Base-by-base conservation (phyloP, 1,140 invertebrate genomes). In the Lordiphosa mommai region DNA sequence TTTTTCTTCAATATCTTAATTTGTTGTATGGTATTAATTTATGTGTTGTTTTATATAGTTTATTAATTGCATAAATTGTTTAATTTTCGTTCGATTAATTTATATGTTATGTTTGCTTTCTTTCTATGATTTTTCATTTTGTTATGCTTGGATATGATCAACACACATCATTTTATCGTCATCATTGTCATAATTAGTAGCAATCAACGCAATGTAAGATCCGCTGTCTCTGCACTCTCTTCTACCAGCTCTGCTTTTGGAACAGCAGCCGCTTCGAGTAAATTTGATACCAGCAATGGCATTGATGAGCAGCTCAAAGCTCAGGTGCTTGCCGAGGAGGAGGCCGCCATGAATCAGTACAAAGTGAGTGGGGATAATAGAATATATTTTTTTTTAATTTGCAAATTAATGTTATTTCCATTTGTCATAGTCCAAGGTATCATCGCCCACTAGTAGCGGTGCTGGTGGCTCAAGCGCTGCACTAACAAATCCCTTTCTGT, bases 261-360 rank as follows among this genome's bases (percentile, higher is more conserved):
- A 56, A 93, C 94, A 68, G 94, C 93, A 56, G 94, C 94, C 27
- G 93, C 93, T 32, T 94, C 93, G 40, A 92, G 92, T n/a, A 91
- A 93, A 32, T 92, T 94, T 37, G 94, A 95, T 74, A 91, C 91
- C 59, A 90, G 92, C 40, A 94, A 94, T 86, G 94, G 94, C 76
- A 94, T 96, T 60, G 96, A 97, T 72, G 97, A 98, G 72, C 93
- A 93, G 51, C 90, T 97, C 2, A 94, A 95, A 79, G 94, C 95
- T 73, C 94, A 96, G 88, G 96, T 94, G 27, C 90, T 99, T 20
- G 97, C 97, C 38, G 97, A 99, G 89, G 97, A 99, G 90, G 96
- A 98, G 89, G 96, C 96, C 20, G 95, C 95, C 27, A 94, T 99
- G 91, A 97, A 96, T 90, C 96, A 98, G 88, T 96, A 98, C 82